Percentiles rank a stretch among this genome's conserved stretches.
These are phyloP conservation scores for Pelodytes ibericus DNA, from an alignment of 2,797 vertebrate genomes.

Conservation along the genomic window DNA sequence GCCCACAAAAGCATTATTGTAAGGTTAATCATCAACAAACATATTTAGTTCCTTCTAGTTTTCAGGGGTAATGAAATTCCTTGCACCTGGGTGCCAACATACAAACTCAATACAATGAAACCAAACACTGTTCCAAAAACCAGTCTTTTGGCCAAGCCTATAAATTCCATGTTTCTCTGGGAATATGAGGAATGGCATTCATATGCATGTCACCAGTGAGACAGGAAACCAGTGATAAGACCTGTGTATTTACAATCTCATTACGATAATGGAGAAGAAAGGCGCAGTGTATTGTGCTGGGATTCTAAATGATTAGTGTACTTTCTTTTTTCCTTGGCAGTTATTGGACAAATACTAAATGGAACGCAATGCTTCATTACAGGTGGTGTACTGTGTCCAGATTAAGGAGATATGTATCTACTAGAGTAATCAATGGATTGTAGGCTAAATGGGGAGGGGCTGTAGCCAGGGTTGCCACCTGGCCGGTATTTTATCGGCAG, in stretches of 20 bases:
- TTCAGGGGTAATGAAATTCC: background rate
- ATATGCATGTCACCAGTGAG: background rate
- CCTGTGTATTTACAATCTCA: background rate
- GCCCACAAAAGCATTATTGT: background rate
- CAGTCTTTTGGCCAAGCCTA: background rate
- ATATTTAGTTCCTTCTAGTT: background rate
- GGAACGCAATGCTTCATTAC: no score
- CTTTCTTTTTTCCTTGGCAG: no score
- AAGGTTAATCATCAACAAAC: background rate
- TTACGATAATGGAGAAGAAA: background rate
- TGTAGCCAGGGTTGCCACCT: no score
- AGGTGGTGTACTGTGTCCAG: no score
- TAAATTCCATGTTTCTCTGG: background rate
- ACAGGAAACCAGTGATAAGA: background rate
- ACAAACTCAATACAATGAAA: background rate
- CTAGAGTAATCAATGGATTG: no score
- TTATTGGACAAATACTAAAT: no score
- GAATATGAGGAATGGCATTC: background rate
- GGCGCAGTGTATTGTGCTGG: no score
- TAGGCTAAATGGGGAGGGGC: no score
- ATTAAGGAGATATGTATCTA: no score
- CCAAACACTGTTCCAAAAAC: background rate
- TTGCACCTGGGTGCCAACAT: slow-evolving; percentile 1
- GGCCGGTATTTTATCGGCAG: no score
- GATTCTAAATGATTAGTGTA: no score